Conservation (phyloP, 2,888 invertebrate genomes). For the Rhodophaea formosa region DNA sequence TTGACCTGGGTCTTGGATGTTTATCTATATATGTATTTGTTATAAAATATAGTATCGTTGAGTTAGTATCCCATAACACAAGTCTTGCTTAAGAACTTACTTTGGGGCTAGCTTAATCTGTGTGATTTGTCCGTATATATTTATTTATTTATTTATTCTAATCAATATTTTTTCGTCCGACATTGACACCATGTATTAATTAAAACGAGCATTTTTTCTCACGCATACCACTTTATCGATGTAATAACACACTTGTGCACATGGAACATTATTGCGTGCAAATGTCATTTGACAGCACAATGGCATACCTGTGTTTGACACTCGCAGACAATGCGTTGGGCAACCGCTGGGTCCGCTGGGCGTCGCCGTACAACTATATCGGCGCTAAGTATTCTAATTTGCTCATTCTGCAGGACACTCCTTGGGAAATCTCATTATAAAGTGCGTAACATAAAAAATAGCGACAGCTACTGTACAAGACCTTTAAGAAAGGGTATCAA, state of each 20-base stretch:
- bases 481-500: no score
- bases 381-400: slow-evolving; percentile 6
- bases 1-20: no score
- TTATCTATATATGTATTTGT: no score
- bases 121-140: no score
- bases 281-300: slow-evolving; percentile 15
- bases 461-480: no score
- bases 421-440: not conserved
- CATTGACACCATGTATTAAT: not conserved
- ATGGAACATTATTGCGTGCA: not conserved
- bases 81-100: no score
- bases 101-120: no score
- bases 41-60: no score
- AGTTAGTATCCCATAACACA: no score
- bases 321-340: slow-evolving; percentile 18
- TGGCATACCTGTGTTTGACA: slow-evolving; percentile 9
- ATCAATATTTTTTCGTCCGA: slow-evolving; percentile 1
- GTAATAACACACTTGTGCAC: slow-evolving; percentile 16
- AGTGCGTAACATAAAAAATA: no score
- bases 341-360: slow-evolving; percentile 13
- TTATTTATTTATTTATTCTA: no score
- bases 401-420: not conserved
- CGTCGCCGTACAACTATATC: slow-evolving; percentile 15
- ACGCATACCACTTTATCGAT: slow-evolving; percentile 6
- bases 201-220: not conserved